phyloP scores from a whole-genome alignment of 2,888 invertebrate genomes.

The Lochmaea capreae region DNA sequence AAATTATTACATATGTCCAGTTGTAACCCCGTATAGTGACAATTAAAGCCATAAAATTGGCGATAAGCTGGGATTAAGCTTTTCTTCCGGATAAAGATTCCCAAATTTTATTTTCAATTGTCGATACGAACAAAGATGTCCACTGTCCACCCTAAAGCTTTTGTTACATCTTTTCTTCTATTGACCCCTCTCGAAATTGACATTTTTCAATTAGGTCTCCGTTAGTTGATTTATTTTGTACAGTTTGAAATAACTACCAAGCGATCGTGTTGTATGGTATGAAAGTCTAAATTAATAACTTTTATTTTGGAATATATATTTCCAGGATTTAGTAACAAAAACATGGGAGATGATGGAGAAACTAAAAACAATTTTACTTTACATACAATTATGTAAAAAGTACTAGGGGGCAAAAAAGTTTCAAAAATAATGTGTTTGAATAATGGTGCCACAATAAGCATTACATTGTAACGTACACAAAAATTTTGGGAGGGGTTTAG shows the following conservation, averaged over 20 bases:
- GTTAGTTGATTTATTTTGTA: conserved; percentile 25
- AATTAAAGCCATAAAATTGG: conserved; percentile 60
- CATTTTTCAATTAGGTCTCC: conserved; percentile 31
- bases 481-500: too few relatives aligned
- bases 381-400: too few relatives aligned
- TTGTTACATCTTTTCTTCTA: conserved; percentile 32
- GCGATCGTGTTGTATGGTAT: too few relatives aligned
- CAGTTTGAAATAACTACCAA: conserved; percentile 5
- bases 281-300: too few relatives aligned
- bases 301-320: too few relatives aligned
- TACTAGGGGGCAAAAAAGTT: too few relatives aligned
- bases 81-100: conserved; percentile 53
- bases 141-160: conserved; percentile 45
- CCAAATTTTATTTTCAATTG: conserved; percentile 45
- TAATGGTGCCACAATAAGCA: too few relatives aligned
- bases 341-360: too few relatives aligned
- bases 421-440: too few relatives aligned
- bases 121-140: conserved; percentile 40
- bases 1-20: conserved; percentile 51
- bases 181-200: conserved; percentile 36
- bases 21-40: conserved; percentile 48
- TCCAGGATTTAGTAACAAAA: too few relatives aligned
- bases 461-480: too few relatives aligned
- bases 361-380: too few relatives aligned
- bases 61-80: conserved; percentile 56